These are phyloP conservation scores for Gryon sp. DNA, from an alignment of 1,140 invertebrate species.

Conservation along the genomic window DNA sequence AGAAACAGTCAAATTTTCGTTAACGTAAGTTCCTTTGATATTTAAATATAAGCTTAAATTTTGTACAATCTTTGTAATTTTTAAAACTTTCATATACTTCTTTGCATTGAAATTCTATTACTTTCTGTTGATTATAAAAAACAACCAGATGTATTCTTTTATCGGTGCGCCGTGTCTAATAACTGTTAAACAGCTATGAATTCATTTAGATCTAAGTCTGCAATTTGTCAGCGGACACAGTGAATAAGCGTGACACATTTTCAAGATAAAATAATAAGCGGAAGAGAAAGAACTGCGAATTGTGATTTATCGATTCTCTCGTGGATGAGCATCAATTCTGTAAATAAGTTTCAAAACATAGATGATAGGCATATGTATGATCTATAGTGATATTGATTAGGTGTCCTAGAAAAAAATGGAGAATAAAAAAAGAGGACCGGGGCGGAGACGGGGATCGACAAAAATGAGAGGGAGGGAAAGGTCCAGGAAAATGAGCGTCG, in stretches of 20 bases:
- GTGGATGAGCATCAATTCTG: conserved; percentile 34
- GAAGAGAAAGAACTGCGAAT: conserved; percentile 21
- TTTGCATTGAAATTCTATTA: no score
- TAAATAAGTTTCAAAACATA: conserved; percentile 59
- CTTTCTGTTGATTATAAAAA: no score
- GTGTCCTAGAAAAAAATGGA: conserved; percentile 30
- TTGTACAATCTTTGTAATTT: no score
- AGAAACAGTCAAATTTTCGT: no score
- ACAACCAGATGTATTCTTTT: no score
- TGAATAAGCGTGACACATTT: conserved; percentile 36
- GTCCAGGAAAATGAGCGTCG: conserved; percentile 4
- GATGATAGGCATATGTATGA: conserved; percentile 51
- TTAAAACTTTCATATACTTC: no score
- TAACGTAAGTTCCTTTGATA: no score
- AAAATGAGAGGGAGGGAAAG: background rate
- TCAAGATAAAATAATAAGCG: conserved; percentile 3
- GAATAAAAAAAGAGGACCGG: background rate
- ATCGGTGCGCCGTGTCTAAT: no score
- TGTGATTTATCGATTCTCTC: conserved; percentile 50
- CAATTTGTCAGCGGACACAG: conserved; percentile 45
- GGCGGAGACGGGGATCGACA: background rate
- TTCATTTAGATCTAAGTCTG: conserved; percentile 7
- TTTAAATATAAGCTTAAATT: no score
- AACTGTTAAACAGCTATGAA: conserved; percentile 1
- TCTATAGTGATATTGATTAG: conserved; percentile 58